A percentile compares a stretch with the other conserved stretches of the same genome.
Conservation (phyloP, 1,140 invertebrate species). For the Hirudo medicinalis region DNA sequence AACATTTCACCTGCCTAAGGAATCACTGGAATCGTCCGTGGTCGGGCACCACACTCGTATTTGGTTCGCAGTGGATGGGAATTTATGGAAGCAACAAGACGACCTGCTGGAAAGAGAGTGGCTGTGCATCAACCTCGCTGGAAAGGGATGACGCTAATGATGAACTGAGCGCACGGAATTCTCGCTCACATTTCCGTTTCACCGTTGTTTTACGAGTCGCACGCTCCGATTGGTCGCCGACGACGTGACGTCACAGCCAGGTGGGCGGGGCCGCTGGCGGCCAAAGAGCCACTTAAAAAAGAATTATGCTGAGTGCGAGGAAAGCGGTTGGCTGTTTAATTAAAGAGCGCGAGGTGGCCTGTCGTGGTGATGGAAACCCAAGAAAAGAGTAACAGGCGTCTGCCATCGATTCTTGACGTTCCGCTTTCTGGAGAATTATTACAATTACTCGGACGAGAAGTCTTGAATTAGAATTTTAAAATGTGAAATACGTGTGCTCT, state of each 20-base stretch:
- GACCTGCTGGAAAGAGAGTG: too few relatives aligned
- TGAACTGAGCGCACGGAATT: conserved; percentile 1
- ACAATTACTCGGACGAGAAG: too few relatives aligned
- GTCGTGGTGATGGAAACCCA: neutral
- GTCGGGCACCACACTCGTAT: too few relatives aligned
- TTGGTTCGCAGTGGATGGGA: too few relatives aligned
- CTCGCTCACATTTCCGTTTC: neutral
- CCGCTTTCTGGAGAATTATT: too few relatives aligned
- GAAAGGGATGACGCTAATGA: too few relatives aligned
- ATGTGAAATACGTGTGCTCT: too few relatives aligned
- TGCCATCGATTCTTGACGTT: neutral
- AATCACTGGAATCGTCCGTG: too few relatives aligned
- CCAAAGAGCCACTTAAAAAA: conserved; percentile 1
- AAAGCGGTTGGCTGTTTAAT: conserved; percentile 5
- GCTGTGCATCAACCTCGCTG: too few relatives aligned
- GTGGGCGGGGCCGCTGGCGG: neutral
- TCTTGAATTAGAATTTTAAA: too few relatives aligned
- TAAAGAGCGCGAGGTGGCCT: neutral
- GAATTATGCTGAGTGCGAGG: conserved; percentile 5
- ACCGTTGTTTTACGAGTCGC: neutral
- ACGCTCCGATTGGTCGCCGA: conserved; percentile 5
- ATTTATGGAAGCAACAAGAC: too few relatives aligned
- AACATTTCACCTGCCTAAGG: too few relatives aligned
- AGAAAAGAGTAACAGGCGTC: neutral
- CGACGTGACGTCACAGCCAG: neutral